Percentiles rank a stretch among this genome's conserved stretches.
Conservation (phyloP, 2,113 vertebrate genomes). For the Pangasianodon hypophthalmus region DNA sequence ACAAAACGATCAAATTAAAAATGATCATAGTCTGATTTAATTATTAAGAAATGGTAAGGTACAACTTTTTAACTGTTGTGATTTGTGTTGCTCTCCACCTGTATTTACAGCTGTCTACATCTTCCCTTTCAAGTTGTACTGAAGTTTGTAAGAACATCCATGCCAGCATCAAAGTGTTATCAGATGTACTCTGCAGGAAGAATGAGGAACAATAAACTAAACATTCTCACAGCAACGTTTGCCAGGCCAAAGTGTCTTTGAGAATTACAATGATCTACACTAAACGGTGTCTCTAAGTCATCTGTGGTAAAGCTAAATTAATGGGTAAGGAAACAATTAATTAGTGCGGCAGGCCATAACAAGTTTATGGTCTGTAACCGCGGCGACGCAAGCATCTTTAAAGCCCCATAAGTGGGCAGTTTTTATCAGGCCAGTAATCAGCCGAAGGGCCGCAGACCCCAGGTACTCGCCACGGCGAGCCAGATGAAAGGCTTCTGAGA, state of each 20-base stretch:
- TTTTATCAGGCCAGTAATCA: constrained; percentile 73
- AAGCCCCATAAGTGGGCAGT: constrained; percentile 64
- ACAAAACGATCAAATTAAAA: neutral
- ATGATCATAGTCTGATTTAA: neutral
- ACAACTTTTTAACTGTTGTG: neutral
- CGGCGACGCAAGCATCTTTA: constrained; percentile 62
- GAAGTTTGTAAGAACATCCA: constrained; percentile 16
- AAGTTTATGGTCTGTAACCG: constrained; percentile 62
- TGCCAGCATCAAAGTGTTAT: constrained; percentile 32
- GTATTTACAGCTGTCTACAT: constrained; percentile 20
- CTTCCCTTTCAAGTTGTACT: neutral
- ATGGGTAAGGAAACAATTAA: constrained; percentile 76
- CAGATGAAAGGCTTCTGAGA: constrained; percentile 78
- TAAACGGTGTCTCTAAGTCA: constrained; percentile 44
- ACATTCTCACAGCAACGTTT: constrained; percentile 1
- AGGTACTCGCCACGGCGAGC: constrained; percentile 70
- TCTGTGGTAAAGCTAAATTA: constrained; percentile 67
- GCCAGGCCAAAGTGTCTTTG: constrained; percentile 23
- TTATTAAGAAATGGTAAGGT: neutral
- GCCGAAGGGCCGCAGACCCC: constrained; percentile 63
- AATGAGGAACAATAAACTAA: constrained; percentile 15
- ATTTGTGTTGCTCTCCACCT: neutral
- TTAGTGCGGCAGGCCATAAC: constrained; percentile 69
- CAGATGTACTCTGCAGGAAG: constrained; percentile 16
- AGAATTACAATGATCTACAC: constrained; percentile 26